Conservation (phyloP, 2,113 vertebrate species). For the Cheilinus undulatus region DNA sequence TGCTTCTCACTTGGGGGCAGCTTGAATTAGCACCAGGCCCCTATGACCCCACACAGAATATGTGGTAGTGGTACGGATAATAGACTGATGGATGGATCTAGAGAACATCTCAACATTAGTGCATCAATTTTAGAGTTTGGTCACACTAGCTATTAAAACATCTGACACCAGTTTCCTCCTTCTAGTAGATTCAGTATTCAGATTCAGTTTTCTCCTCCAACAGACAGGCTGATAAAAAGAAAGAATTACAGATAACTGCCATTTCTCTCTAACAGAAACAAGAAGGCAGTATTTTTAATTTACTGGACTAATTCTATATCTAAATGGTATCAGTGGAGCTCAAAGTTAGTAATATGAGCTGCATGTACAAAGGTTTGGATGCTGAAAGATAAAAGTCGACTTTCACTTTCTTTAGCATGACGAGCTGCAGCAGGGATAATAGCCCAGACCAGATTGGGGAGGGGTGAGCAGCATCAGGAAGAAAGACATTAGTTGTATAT, state of each 20-base stretch:
- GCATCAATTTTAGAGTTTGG: neutral
- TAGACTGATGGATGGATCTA: too few species aligned
- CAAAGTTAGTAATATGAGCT: neutral
- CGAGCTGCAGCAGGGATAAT: conserved; percentile 9
- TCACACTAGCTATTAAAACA: neutral
- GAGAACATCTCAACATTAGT: neutral
- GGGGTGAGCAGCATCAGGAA: neutral
- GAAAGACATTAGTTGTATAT: conserved; percentile 20
- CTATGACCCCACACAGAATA: too few species aligned
- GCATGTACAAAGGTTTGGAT: neutral
- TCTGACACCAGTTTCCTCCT: neutral
- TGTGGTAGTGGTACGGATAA: too few species aligned
- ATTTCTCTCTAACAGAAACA: too few species aligned
- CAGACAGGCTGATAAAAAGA: neutral
- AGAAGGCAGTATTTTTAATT: neutral
- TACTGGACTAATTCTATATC: neutral
- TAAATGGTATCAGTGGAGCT: neutral
- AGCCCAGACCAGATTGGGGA: neutral
- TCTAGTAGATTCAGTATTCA: too few species aligned
- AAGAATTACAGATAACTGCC: too few species aligned
- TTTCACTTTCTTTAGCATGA: conserved; percentile 44
- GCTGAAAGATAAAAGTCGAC: conserved; percentile 11
- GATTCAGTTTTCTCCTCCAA: neutral
- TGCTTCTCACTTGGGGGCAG: too few species aligned
- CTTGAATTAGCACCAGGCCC: too few species aligned